Evolutionary conservation across 2,797 vertebrate genomes (phyloP).

Genomic region (Phaenicophaeus curvirostris): DNA sequence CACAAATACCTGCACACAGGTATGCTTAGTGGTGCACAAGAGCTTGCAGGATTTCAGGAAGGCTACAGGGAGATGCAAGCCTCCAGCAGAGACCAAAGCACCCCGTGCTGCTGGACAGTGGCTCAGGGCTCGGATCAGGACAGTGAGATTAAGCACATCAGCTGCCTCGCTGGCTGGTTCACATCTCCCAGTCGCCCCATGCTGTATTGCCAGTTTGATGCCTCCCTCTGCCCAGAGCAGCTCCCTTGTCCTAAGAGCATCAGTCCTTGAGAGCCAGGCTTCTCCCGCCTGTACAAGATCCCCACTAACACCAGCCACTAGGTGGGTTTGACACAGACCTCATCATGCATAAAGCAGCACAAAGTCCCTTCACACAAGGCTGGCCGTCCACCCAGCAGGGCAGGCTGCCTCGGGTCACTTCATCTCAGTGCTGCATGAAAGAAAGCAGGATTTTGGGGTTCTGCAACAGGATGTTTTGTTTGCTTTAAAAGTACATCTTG

Average conservation of each 20-base stretch:
- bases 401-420: neutral
- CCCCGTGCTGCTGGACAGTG: accelerated
- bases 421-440: accelerated
- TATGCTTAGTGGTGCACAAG: neutral
- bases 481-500: neutral
- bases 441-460: neutral
- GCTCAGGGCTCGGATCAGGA: neutral
- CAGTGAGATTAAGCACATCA: neutral
- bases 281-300: neutral
- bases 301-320: neutral
- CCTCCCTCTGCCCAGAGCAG: neutral
- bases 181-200: neutral
- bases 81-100: neutral
- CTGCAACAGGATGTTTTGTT: neutral
- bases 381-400: neutral
- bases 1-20: accelerated
- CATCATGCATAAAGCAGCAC: neutral
- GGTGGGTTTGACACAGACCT: neutral
- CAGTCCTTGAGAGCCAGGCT: neutral
- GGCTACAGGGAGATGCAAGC: neutral
- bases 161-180: neutral
- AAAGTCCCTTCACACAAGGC: neutral
- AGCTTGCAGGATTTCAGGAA: neutral
- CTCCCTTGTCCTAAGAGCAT: neutral
- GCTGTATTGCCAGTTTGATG: accelerated